A percentile compares a stretch with the other conserved stretches of the same genome.
phyloP scores from a whole-genome alignment of 2,888 invertebrate species.

The Drosophila lacicola region DNA sequence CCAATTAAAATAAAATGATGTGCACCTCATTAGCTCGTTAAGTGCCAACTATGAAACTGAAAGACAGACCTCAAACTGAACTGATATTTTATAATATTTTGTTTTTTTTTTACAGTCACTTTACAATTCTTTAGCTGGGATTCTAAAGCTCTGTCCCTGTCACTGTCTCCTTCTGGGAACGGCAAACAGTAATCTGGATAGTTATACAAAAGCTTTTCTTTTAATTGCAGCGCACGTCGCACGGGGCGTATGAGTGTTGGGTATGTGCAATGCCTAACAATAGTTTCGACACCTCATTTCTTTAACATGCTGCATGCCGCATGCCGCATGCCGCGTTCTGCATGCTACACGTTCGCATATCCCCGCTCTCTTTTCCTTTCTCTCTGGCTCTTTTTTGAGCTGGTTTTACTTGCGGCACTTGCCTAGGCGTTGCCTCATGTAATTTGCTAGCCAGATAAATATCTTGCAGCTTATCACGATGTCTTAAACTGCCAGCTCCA shows the following conservation, averaged over 20 bases:
- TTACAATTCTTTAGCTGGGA: constrained; percentile 2
- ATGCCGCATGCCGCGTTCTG: constrained; percentile 19
- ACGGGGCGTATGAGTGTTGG: constrained; percentile 59
- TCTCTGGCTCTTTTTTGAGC: background rate
- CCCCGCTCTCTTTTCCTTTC: background rate
- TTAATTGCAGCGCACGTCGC: constrained; percentile 51
- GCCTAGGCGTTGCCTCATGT: constrained; percentile 77
- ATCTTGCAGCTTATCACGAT: constrained; percentile 79
- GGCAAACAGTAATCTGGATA: background rate
- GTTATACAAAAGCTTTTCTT: constrained; percentile 13
- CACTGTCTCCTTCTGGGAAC: constrained; percentile 2
- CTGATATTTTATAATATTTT: background rate
- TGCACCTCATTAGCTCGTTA: constrained; percentile 62
- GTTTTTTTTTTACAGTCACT: background rate
- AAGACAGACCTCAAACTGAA: background rate
- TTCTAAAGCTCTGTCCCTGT: background rate
- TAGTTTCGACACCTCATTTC: constrained; percentile 76
- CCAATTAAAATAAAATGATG: constrained; percentile 70
- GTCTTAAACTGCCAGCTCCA: constrained; percentile 68
- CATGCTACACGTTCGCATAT: background rate
- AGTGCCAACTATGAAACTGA: constrained; percentile 11
- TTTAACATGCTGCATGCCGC: constrained; percentile 55
- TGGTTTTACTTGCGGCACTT: constrained; percentile 45
- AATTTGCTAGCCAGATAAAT: constrained; percentile 76
- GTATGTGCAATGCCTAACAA: constrained; percentile 59